Conservation (phyloP, 2,797 vertebrate species). For the Nothura maculosa region DNA sequence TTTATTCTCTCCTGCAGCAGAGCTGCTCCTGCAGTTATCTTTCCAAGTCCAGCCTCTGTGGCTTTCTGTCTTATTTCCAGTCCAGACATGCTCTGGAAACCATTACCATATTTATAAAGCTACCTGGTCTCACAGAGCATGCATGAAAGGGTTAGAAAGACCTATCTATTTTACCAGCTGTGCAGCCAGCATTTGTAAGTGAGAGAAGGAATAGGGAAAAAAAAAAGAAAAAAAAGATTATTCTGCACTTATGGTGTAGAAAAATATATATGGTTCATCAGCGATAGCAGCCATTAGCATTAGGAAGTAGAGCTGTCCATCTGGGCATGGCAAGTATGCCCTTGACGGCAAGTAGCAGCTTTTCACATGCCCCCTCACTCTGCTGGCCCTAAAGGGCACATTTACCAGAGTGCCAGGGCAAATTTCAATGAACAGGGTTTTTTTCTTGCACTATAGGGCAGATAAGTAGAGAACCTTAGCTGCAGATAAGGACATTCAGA, state of each 20-base stretch:
- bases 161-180: constrained; percentile 82
- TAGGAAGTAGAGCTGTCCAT: background rate
- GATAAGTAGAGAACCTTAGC: background rate
- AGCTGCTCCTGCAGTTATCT: constrained; percentile 74
- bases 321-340: background rate
- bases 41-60: constrained; percentile 57
- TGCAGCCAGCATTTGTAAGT: constrained; percentile 43
- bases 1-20: constrained; percentile 51
- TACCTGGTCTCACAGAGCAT: constrained; percentile 74
- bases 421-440: background rate
- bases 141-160: constrained; percentile 78
- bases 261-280: background rate
- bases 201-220: background rate
- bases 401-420: background rate
- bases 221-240: background rate
- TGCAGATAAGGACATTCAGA: background rate
- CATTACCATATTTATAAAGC: constrained; percentile 85
- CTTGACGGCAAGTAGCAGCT: background rate
- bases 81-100: constrained; percentile 72
- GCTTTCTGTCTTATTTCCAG: constrained; percentile 76
- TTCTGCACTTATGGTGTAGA: background rate
- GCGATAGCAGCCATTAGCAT: background rate
- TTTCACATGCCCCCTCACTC: background rate
- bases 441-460: background rate
- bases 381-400: background rate